Percentiles rank a stretch among this genome's conserved stretches.
Evolutionary conservation across 53 echinoderm and acorn worm genomes (phyloP).

Genomic region (Mesocentrotus franciscanus): DNA sequence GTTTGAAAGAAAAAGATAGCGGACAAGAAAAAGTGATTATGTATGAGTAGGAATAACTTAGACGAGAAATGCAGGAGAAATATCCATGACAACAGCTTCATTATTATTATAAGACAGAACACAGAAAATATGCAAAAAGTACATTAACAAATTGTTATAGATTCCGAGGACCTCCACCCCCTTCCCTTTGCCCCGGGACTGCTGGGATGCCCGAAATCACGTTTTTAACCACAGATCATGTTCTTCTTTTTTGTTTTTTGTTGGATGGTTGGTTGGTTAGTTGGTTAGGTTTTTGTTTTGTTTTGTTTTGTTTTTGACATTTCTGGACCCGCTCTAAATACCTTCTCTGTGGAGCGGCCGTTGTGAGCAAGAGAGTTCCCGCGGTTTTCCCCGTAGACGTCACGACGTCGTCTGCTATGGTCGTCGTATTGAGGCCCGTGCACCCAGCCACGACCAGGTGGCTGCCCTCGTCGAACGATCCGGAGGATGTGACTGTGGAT

Average conservation of each 20-base stretch:
- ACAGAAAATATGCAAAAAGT: no score
- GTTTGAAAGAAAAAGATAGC: background rate
- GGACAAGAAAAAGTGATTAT: background rate
- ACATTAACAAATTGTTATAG: no score
- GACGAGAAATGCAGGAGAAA: no score
- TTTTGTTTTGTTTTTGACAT: background rate
- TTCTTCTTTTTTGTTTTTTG: no score
- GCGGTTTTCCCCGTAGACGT: background rate
- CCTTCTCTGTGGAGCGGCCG: slow-evolving; percentile 17
- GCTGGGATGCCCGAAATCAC: no score
- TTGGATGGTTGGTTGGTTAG: no score
- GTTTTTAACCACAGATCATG: no score
- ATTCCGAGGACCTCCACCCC: background rate
- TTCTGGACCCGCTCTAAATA: background rate
- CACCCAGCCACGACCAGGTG: background rate
- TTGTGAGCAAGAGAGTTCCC: background rate
- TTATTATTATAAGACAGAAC: no score
- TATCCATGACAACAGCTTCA: no score
- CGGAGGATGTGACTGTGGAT: background rate
- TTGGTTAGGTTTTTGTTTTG: no score
- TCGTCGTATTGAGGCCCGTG: background rate
- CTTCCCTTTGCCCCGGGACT: no score
- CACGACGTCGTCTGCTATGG: background rate
- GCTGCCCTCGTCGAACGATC: background rate
- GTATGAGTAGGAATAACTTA: no score